Conservation (phyloP, 2,888 invertebrate genomes). For the Malthinus seriepunctatus region DNA sequence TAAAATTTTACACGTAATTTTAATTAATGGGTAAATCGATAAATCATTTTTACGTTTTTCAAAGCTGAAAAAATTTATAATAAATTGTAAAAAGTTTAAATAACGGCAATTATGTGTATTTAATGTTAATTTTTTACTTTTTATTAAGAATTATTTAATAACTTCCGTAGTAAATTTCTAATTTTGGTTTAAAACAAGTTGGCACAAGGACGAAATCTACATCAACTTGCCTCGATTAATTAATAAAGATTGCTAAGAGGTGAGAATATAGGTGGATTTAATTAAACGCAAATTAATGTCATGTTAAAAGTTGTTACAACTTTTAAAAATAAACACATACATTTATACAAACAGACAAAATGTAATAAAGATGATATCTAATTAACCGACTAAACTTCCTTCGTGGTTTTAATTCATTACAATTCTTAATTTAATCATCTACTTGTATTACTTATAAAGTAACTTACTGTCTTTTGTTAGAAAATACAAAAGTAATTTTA, state of each 20-base stretch:
- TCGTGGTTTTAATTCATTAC: conserved; percentile 5
- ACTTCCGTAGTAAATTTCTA: conserved; percentile 22
- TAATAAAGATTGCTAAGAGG: conserved; percentile 20
- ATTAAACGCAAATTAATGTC: conserved; percentile 17
- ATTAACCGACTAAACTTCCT: conserved; percentile 28
- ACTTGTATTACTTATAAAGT: too few species aligned
- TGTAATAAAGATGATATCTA: conserved; percentile 23
- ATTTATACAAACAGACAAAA: not conserved
- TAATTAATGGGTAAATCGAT: too few species aligned
- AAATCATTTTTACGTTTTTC: too few species aligned
- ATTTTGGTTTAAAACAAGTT: conserved; percentile 22
- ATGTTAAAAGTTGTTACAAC: conserved; percentile 13
- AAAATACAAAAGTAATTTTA: too few species aligned
- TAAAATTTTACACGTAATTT: too few species aligned
- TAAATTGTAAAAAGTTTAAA: too few species aligned
- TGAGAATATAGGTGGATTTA: conserved; percentile 25
- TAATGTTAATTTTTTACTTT: conserved; percentile 4
- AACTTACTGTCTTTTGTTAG: too few species aligned
- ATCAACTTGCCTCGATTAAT: conserved; percentile 23
- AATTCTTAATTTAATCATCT: too few species aligned
- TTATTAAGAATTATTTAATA: conserved; percentile 20
- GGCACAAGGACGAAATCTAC: conserved; percentile 25
- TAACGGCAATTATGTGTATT: not conserved
- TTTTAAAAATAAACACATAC: not conserved
- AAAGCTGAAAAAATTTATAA: too few species aligned